Conservation (phyloP, 2,113 vertebrate genomes). For the Colius striatus region DNA sequence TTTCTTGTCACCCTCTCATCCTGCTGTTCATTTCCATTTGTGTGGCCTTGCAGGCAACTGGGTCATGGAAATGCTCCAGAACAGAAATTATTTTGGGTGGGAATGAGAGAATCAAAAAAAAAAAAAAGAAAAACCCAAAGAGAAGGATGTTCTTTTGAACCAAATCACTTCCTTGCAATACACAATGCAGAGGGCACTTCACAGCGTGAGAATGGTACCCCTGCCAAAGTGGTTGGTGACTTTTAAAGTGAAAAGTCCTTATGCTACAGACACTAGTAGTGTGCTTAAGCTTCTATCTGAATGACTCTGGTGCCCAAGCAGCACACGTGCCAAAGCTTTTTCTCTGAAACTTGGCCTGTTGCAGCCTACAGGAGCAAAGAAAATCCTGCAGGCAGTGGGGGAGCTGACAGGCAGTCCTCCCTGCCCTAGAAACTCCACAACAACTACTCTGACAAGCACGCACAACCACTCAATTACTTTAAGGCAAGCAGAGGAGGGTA, state of each 20-base stretch:
- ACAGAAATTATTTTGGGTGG: conserved; percentile 34
- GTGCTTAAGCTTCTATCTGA: not conserved
- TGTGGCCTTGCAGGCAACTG: conserved; percentile 38
- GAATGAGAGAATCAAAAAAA: not conserved
- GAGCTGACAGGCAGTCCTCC: not conserved
- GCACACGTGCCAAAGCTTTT: not conserved
- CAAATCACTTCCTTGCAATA: conserved; percentile 25
- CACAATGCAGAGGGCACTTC: conserved; percentile 50
- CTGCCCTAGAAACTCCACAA: not conserved
- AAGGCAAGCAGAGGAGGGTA: not conserved
- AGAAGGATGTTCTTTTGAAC: conserved; percentile 26
- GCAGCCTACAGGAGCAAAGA: not conserved
- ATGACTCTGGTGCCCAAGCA: not conserved
- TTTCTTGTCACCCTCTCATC: not conserved
- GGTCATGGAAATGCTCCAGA: conserved; percentile 56
- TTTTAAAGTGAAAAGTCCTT: not conserved
- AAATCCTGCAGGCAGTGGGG: not conserved
- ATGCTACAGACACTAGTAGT: not conserved
- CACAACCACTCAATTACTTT: not conserved
- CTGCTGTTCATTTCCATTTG: not conserved
- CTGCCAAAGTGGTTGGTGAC: conserved; percentile 28
- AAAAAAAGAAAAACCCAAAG: not conserved
- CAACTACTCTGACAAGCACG: not conserved
- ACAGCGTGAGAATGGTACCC: conserved; percentile 52
- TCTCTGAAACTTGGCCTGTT: not conserved